Conservation (phyloP, 2,888 invertebrate genomes). For the Acrobasis suavella region DNA sequence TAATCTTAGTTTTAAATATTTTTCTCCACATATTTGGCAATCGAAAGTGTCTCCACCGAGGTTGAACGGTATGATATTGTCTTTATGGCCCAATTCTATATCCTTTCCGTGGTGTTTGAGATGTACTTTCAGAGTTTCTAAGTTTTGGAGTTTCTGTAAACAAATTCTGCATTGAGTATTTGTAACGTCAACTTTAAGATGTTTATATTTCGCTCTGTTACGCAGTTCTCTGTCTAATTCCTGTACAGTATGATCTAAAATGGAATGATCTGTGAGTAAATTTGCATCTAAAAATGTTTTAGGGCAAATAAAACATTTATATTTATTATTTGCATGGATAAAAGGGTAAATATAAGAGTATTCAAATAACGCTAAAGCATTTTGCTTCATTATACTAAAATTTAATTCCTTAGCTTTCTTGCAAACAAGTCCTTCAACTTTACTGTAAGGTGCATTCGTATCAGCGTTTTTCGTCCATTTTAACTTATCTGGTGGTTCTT, state of each 20-base stretch:
- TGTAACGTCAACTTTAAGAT: conserved; percentile 62
- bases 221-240: conserved; percentile 51
- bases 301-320: conserved; percentile 62
- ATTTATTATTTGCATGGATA: conserved; percentile 56
- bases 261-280: conserved; percentile 51
- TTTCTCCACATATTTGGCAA: conserved; percentile 62
- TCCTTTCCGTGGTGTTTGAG: conserved; percentile 54
- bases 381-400: conserved; percentile 50
- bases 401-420: conserved; percentile 32
- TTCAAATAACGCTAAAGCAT: conserved; percentile 59
- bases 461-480: conserved; percentile 17
- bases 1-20: conserved; percentile 53
- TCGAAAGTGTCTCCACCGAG: conserved; percentile 51
- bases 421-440: conserved; percentile 38
- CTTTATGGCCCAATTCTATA: conserved; percentile 48
- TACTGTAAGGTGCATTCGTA: conserved; percentile 39
- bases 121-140: conserved; percentile 55
- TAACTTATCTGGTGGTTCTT: not conserved
- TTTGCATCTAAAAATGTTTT: conserved; percentile 49
- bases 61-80: conserved; percentile 66
- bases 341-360: conserved; percentile 64
- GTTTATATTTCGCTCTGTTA: conserved; percentile 53
- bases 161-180: conserved; percentile 61
- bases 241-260: conserved; percentile 43
- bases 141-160: conserved; percentile 35